phyloP scores from a whole-genome alignment of 2,888 invertebrate genomes.

The Drosophila yooni region DNA sequence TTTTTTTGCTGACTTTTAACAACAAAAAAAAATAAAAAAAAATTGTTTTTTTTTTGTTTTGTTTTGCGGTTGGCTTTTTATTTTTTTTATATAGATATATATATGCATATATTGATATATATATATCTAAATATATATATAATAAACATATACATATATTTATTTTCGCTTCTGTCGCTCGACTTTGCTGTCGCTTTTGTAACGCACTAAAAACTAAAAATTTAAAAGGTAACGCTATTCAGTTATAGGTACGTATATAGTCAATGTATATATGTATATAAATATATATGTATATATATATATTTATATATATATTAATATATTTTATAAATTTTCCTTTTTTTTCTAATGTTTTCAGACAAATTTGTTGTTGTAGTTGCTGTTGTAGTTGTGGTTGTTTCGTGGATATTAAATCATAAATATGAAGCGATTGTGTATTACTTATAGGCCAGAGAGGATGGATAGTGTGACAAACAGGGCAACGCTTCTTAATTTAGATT shows the following conservation, averaged over 20 bases:
- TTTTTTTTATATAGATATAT: slow-evolving; percentile 30
- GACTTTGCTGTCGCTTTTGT: slow-evolving; percentile 44
- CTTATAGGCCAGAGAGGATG: slow-evolving; percentile 43
- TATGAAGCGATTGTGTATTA: slow-evolving; percentile 46
- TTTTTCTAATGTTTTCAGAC: slow-evolving; percentile 28
- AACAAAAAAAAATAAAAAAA: slow-evolving; percentile 77
- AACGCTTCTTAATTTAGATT: slow-evolving; percentile 55
- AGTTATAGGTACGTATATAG: slow-evolving; percentile 61
- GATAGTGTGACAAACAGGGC: slow-evolving; percentile 59
- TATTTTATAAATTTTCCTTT: slow-evolving; percentile 13
- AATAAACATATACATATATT: slow-evolving; percentile 27
- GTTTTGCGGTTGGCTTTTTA: slow-evolving; percentile 67
- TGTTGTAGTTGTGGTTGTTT: slow-evolving; percentile 17
- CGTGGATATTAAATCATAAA: slow-evolving; percentile 43
- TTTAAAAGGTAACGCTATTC: slow-evolving; percentile 69
- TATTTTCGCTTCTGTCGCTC: slow-evolving; percentile 30
- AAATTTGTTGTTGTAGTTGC: slow-evolving; percentile 15
- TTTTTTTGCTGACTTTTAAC: slow-evolving; percentile 56
- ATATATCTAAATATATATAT: slow-evolving; percentile 14
- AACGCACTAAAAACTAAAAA: slow-evolving; percentile 79
- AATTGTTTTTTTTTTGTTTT: slow-evolving; percentile 59
- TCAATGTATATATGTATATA: slow-evolving; percentile 43
- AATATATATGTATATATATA: slow-evolving; percentile 43
- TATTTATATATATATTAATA: slow-evolving; percentile 32
- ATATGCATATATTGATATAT: slow-evolving; percentile 33